phyloP scores from a whole-genome alignment of 2,888 invertebrate genomes.

The Hesperia comma region DNA sequence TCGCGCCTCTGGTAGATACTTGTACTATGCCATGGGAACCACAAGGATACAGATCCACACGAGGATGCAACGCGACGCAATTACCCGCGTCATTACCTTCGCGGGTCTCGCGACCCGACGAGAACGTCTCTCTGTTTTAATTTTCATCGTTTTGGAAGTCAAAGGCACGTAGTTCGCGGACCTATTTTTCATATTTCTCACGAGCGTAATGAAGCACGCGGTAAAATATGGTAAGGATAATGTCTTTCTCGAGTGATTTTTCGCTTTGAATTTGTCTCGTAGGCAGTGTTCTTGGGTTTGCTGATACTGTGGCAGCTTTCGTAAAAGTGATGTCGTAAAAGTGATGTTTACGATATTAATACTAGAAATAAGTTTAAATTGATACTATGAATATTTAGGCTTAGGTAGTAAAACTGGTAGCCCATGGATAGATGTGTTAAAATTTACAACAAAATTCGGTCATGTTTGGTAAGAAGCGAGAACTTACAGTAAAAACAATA shows the following conservation, averaged over 20 bases:
- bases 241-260: neutral
- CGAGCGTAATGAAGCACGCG: slow-evolving; percentile 11
- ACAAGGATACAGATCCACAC: slow-evolving; percentile 32
- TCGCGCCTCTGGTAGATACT: slow-evolving; percentile 7
- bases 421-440: too few relatives aligned
- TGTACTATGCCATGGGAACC: slow-evolving; percentile 42
- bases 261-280: neutral
- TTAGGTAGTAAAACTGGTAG: too few relatives aligned
- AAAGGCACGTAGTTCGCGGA: slow-evolving; percentile 34
- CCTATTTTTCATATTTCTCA: slow-evolving; percentile 31
- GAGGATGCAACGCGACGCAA: slow-evolving; percentile 52
- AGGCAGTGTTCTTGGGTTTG: too few relatives aligned
- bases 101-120: slow-evolving; percentile 44
- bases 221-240: neutral
- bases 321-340: too few relatives aligned
- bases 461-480: too few relatives aligned
- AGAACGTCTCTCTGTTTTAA: slow-evolving; percentile 50
- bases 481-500: too few relatives aligned
- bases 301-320: too few relatives aligned
- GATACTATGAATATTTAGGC: too few relatives aligned
- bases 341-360: too few relatives aligned
- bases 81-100: slow-evolving; percentile 51
- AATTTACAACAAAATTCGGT: too few relatives aligned
- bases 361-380: too few relatives aligned
- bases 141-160: slow-evolving; percentile 44